Conservation (phyloP, 2,888 invertebrate genomes). For the Neoaliturus tenellus region DNA sequence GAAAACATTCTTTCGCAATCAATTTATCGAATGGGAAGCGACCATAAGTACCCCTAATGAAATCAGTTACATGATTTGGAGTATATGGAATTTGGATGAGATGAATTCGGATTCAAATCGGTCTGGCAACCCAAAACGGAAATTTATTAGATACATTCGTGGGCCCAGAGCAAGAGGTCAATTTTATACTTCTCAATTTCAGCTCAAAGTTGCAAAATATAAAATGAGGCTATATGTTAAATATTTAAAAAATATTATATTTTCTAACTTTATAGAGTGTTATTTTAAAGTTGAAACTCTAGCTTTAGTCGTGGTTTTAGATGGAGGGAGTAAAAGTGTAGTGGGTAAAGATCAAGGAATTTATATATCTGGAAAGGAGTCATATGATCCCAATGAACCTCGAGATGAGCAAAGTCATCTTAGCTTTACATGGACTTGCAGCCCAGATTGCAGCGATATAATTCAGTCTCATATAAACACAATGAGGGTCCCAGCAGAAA, state of each 20-base stretch:
- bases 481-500: not conserved
- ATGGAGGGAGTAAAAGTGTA: not conserved
- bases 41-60: not conserved
- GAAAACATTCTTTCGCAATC: not conserved
- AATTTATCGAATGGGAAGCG: not conserved
- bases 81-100: no score
- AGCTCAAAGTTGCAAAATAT: not conserved
- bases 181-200: not conserved
- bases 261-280: not conserved
- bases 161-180: not conserved
- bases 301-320: not conserved
- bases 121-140: no score
- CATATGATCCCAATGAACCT: not conserved
- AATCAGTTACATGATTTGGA: not conserved
- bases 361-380: not conserved
- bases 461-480: not conserved
- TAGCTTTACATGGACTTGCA: not conserved
- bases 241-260: not conserved
- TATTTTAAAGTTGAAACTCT: not conserved
- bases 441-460: not conserved
- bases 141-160: no score
- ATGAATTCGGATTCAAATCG: no score
- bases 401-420: not conserved
- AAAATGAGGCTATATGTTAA: not conserved
- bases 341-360: not conserved